These are phyloP conservation scores for Pleuronectes platessa DNA, from an alignment of 2,113 vertebrate species.

Conservation along the genomic window DNA sequence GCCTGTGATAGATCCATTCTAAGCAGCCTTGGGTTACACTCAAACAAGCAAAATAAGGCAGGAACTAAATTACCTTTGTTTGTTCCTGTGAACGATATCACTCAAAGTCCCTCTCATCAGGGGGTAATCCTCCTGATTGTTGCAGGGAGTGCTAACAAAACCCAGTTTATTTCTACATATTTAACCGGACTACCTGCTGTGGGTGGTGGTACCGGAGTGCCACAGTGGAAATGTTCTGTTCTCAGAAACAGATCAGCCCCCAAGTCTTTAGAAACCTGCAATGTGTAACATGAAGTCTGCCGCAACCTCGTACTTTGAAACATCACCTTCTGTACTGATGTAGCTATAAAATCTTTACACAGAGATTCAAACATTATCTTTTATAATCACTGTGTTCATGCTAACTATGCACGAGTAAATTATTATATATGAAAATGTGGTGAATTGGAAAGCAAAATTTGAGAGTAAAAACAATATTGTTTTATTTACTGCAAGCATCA, in stretches of 20 bases:
- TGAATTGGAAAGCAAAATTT: not conserved
- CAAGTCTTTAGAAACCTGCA: not conserved
- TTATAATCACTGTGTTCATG: conserved; percentile 15
- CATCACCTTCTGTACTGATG: no score
- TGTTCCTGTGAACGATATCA: conserved; percentile 69
- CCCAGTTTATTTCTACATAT: conserved; percentile 11
- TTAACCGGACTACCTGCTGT: not conserved
- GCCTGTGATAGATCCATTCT: conserved; percentile 78
- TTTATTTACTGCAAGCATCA: not conserved
- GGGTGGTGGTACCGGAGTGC: not conserved
- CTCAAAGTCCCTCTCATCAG: conserved; percentile 69
- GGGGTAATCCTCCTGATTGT: conserved; percentile 24
- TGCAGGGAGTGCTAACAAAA: conserved; percentile 28
- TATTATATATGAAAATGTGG: not conserved
- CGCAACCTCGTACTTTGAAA: not conserved
- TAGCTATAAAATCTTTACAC: not conserved
- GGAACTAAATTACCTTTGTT: conserved; percentile 80
- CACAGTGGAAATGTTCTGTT: not conserved
- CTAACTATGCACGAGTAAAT: conserved; percentile 16
- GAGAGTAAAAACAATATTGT: not conserved
- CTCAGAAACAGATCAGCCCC: not conserved
- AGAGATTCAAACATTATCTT: not conserved
- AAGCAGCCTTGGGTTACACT: conserved; percentile 79
- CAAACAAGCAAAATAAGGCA: conserved; percentile 77
- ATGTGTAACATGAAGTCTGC: not conserved